Evolutionary conservation across 2,888 invertebrate species (phyloP).

Genomic region (Himalopsyche kuldschensis): DNA sequence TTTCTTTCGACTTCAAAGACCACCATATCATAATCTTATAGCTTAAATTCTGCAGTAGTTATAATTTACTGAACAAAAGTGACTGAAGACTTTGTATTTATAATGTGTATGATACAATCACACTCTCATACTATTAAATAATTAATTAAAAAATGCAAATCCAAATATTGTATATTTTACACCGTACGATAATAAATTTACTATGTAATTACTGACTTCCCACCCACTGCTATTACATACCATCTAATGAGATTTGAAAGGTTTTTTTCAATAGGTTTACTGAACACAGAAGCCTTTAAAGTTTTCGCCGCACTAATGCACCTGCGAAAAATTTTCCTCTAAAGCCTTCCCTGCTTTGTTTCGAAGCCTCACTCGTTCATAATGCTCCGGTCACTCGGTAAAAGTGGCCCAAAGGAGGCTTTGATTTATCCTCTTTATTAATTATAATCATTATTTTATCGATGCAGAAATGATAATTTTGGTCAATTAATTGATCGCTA

Average conservation of each 20-base stretch:
- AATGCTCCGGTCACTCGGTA: background rate
- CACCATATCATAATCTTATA: too few species aligned
- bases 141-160: too few species aligned
- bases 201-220: background rate
- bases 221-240: background rate
- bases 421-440: background rate
- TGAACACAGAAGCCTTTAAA: slow-evolving; percentile 27
- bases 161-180: too few species aligned
- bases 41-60: too few species aligned
- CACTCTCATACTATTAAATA: too few species aligned
- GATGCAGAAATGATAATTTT: too few species aligned
- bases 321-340: background rate
- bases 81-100: too few species aligned
- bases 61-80: too few species aligned
- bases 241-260: slow-evolving; percentile 30
- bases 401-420: background rate
- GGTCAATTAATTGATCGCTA: too few species aligned
- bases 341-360: background rate
- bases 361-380: background rate
- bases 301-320: slow-evolving; percentile 16
- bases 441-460: background rate
- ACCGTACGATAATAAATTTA: too few species aligned
- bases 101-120: too few species aligned
- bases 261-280: slow-evolving; percentile 26
- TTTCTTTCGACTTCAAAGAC: too few species aligned